These are phyloP conservation scores for Pseudomugil tenellus DNA, from an alignment of 2,797 vertebrate species.

Conservation along the genomic window DNA sequence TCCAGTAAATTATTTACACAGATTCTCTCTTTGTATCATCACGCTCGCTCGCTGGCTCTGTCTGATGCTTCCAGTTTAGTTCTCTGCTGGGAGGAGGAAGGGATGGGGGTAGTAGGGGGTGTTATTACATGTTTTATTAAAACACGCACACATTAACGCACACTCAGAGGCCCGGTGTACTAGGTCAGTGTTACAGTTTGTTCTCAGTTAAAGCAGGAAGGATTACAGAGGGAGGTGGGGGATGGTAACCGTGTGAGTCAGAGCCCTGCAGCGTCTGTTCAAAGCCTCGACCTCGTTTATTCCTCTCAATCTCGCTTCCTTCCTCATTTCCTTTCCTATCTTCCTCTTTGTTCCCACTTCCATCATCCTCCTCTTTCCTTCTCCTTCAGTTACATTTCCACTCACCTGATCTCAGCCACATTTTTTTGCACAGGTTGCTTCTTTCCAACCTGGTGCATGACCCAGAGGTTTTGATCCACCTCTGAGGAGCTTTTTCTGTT, in stretches of 20 bases:
- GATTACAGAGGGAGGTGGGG: slow-evolving; percentile 36
- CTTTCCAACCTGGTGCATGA: not conserved
- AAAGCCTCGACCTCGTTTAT: slow-evolving; percentile 51
- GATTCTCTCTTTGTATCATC: slow-evolving; percentile 30
- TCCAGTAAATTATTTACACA: slow-evolving; percentile 56
- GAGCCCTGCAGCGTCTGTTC: slow-evolving; percentile 60
- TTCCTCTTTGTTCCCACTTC: not conserved
- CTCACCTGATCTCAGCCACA: not conserved
- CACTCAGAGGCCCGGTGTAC: slow-evolving; percentile 10
- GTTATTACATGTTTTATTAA: slow-evolving; percentile 59
- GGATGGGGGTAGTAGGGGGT: not conserved
- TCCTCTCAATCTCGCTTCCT: slow-evolving; percentile 16
- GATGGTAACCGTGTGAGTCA: slow-evolving; percentile 46
- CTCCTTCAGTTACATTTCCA: not conserved
- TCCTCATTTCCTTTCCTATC: not conserved
- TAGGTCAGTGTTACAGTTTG: slow-evolving; percentile 50
- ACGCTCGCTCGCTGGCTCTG: slow-evolving; percentile 8
- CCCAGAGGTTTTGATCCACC: not conserved
- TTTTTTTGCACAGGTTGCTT: not conserved
- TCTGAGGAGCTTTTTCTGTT: not conserved
- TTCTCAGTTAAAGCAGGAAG: slow-evolving; percentile 44
- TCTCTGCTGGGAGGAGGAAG: not conserved
- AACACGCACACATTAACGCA: slow-evolving; percentile 19
- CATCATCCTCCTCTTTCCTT: not conserved
- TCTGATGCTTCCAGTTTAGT: slow-evolving; percentile 27